Base-by-base conservation (phyloP, 2,888 invertebrate genomes). In the Cataglyphis cursor region DNA sequence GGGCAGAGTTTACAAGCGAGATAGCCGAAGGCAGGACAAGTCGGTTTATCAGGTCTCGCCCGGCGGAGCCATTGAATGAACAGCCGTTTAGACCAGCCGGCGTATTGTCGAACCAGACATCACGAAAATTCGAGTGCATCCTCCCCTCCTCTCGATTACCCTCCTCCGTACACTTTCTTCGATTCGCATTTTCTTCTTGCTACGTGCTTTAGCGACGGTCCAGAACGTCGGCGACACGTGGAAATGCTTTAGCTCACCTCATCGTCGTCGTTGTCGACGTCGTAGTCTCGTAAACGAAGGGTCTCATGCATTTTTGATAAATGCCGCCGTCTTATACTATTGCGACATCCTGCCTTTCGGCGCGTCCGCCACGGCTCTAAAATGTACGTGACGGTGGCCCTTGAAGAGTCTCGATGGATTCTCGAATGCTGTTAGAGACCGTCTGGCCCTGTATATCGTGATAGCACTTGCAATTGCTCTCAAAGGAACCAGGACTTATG, bases 1-100 rank as follows among this genome's bases (percentile, higher is more conserved):
- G 83, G 73, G 75, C 48, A 70, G 66, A 72, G 88, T 93, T 92
- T 93, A 93, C 90, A 92, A 92, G 91, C 89, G 75, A 88, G 90
- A 90, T 80, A 88, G 83, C 88, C 83, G 74, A 87, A 88, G 90
- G 83, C 87, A 91, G 86, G 88, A 85, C 89, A 85, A 90, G 91
- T 90, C 90, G 86, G 92, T 92, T 93, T 92, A 93, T 93, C 93
- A 92, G 88, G 85, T 88, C 90, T 85, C 87, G 89, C 85, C 87
- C 85, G 75, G 85, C 76, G 83, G 88, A 84, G 88, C 91, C 89
- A 91, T 93, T 92, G 89, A 92, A 92, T 87, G 91, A 91, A 91
- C 88, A 87, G 87, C 88, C 90, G 90, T 91, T 92, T 92, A 91
- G 89, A 85, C 85, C 90, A 84, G 90, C 85, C 90, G 90, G 87